These are phyloP conservation scores for Lophotriccus pileatus DNA, from an alignment of 2,797 vertebrate species.

Conservation along the genomic window DNA sequence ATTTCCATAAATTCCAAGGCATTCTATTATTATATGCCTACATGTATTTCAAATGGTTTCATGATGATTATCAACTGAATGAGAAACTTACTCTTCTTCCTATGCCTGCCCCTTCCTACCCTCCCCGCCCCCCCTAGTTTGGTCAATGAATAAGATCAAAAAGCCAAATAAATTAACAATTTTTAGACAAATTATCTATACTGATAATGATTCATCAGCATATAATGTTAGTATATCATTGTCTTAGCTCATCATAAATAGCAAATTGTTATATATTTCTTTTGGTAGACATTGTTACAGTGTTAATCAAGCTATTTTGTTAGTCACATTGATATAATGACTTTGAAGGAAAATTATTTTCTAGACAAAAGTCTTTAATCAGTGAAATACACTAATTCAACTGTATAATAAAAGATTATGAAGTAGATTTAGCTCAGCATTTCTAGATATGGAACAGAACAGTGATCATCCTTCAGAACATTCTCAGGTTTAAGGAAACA, in stretches of 20 bases:
- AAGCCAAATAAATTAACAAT: not conserved
- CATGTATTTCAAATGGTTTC: not conserved
- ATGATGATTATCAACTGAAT: not conserved
- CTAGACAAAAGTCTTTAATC: not conserved
- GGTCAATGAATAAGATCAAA: not conserved
- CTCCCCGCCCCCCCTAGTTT: not conserved
- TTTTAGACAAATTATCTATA: conserved; percentile 16
- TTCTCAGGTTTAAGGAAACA: not conserved
- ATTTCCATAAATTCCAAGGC: not conserved
- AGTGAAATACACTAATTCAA: not conserved
- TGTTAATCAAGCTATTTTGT: conserved; percentile 20
- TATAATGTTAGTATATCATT: conserved; percentile 24
- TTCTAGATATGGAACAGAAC: not conserved
- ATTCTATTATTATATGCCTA: not conserved
- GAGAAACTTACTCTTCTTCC: not conserved
- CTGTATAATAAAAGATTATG: not conserved
- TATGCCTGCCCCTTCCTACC: not conserved
- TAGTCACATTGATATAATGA: not conserved
- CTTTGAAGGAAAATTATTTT: not conserved
- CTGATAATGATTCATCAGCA: not conserved
- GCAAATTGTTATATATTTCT: not conserved
- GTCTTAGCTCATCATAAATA: not conserved
- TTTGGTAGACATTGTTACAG: not conserved
- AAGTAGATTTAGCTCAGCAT: not conserved
- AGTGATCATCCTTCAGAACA: not conserved